These are phyloP conservation scores for Empidonax alnorum DNA, from an alignment of 2,113 vertebrate species.

Conservation along the genomic window DNA sequence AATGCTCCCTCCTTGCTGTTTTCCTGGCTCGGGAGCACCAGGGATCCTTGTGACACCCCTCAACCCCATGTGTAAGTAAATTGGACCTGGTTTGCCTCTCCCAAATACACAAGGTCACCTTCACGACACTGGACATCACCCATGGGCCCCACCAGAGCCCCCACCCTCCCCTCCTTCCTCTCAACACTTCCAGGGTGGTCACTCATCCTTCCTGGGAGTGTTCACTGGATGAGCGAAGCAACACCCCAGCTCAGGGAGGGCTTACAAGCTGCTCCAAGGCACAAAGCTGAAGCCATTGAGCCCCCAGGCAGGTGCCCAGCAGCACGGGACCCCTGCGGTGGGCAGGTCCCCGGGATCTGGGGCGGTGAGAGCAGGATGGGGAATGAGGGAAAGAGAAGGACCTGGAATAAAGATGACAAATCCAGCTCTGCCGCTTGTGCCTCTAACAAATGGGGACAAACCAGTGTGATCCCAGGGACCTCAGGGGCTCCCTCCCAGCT, in stretches of 20 bases:
- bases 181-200: not conserved
- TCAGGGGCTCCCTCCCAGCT: not conserved
- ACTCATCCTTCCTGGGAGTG: not conserved
- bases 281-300: not conserved
- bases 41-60: not conserved
- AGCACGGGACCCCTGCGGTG: accelerated
- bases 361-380: not conserved
- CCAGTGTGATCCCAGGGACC: not conserved
- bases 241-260: not conserved
- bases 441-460: not conserved
- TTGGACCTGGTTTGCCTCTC: not conserved
- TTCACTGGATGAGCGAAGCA: not conserved
- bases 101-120: not conserved
- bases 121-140: accelerated
- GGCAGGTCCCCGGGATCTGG: no score
- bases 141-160: not conserved
- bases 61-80: not conserved
- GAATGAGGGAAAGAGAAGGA: not conserved
- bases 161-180: not conserved
- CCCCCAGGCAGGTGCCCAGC: not conserved
- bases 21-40: not conserved
- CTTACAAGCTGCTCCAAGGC: not conserved
- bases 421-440: not conserved
- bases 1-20: not conserved
- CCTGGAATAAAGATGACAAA: not conserved